Evolutionary conservation across 2,888 invertebrate species (phyloP).

Genomic region (Yponomeuta evonymella): DNA sequence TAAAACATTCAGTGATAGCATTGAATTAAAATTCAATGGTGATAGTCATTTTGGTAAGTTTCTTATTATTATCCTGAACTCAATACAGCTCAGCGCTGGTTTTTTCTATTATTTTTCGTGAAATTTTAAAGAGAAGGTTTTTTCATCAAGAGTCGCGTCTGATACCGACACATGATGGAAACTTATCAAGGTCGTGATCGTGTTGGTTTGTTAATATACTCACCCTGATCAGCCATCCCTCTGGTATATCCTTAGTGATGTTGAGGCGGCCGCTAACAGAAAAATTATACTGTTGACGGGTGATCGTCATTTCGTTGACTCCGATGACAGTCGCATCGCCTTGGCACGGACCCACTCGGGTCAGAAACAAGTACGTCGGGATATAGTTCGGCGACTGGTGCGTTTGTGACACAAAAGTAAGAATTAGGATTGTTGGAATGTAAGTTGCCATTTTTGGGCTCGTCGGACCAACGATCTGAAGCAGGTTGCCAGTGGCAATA

Average conservation of each 20-base stretch:
- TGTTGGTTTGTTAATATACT: neutral
- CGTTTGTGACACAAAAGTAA: neutral
- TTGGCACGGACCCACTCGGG: slow-evolving; percentile 38
- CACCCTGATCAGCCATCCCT: slow-evolving; percentile 50
- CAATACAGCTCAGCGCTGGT: too few relatives aligned
- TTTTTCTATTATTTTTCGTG: too few relatives aligned
- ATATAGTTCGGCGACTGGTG: slow-evolving; percentile 22
- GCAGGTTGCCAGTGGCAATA: too few relatives aligned
- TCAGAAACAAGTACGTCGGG: slow-evolving; percentile 40
- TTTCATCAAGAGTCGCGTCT: too few relatives aligned
- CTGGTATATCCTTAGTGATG: slow-evolving; percentile 34
- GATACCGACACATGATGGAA: too few relatives aligned
- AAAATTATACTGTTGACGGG: slow-evolving; percentile 35
- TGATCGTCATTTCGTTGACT: slow-evolving; percentile 39
- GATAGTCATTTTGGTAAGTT: too few relatives aligned
- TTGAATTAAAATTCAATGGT: too few relatives aligned
- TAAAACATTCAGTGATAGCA: too few relatives aligned
- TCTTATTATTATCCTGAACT: too few relatives aligned
- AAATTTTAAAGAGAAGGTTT: too few relatives aligned
- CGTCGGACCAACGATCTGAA: too few relatives aligned
- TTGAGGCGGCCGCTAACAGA: slow-evolving; percentile 40
- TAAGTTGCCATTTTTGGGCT: neutral
- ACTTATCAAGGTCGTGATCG: too few relatives aligned
- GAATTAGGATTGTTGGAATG: neutral
- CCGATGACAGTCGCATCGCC: slow-evolving; percentile 22